Conservation (phyloP, 2,797 vertebrate species). For the Diplodus puntazzo region DNA sequence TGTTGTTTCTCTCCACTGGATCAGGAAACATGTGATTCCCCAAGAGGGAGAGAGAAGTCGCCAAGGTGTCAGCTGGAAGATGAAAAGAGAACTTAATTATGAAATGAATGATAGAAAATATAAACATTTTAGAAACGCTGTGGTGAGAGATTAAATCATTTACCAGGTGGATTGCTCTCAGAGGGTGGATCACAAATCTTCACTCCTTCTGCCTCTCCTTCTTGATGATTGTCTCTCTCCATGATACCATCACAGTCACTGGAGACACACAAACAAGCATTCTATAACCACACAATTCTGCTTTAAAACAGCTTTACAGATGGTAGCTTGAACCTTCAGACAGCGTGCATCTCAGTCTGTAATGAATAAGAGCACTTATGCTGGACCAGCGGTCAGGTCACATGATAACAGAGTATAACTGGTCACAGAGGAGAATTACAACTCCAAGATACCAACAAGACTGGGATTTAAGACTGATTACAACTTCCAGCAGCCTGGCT, state of each 20-base stretch:
- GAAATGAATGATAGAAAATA: not conserved
- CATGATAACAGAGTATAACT: constrained; percentile 63
- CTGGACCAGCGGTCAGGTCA: constrained; percentile 59
- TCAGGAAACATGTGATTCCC: constrained; percentile 80
- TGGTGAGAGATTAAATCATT: constrained; percentile 1
- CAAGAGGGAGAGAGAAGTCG: constrained; percentile 70
- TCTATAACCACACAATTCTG: not conserved
- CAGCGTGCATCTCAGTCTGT: constrained; percentile 31
- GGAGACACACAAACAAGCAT: not conserved
- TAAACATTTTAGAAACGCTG: not conserved
- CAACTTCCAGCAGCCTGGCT: constrained; percentile 28
- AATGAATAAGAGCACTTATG: constrained; percentile 70
- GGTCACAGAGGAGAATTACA: constrained; percentile 37
- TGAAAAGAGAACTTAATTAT: constrained; percentile 33
- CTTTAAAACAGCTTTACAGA: not conserved
- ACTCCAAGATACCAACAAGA: constrained; percentile 43
- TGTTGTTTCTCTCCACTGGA: constrained; percentile 51
- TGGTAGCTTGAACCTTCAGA: constrained; percentile 7
- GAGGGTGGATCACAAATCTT: constrained; percentile 64
- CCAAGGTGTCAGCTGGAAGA: constrained; percentile 66
- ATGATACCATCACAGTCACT: constrained; percentile 85
- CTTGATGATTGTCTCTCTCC: constrained; percentile 78
- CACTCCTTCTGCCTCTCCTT: constrained; percentile 72
- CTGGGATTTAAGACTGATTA: constrained; percentile 37
- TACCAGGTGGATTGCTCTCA: constrained; percentile 70